Evolutionary conservation across 2,797 vertebrate genomes (phyloP).

Genomic region (Valencia hispanica): DNA sequence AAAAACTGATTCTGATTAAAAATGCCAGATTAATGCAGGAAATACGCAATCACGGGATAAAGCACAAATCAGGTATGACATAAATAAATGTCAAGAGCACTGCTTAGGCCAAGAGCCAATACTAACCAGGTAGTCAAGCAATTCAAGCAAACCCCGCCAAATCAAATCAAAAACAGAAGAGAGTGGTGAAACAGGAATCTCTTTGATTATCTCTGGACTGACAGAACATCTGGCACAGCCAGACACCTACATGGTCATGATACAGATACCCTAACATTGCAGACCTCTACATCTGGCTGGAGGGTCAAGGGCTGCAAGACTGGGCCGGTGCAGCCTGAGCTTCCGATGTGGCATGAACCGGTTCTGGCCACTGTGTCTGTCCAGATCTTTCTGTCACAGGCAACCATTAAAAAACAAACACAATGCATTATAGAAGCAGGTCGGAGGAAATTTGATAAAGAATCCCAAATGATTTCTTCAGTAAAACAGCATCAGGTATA

Average conservation of each 20-base stretch:
- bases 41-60: neutral
- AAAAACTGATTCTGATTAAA: neutral
- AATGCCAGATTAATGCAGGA: neutral
- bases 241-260: neutral
- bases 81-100: neutral
- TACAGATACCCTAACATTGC: neutral
- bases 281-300: neutral
- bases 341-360: neutral
- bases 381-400: neutral
- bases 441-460: neutral
- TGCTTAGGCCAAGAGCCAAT: neutral
- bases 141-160: neutral
- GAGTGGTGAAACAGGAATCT: neutral
- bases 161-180: neutral
- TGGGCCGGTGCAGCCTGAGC: neutral
- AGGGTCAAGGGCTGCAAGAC: neutral
- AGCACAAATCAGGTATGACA: neutral
- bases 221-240: neutral
- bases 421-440: neutral
- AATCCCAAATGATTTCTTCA: neutral
- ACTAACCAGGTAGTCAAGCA: neutral
- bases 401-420: neutral
- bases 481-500: neutral
- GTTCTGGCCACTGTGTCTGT: neutral
- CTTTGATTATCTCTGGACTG: neutral